phyloP scores from a whole-genome alignment of 1,140 invertebrate species.

The Drosophila nannoptera region DNA sequence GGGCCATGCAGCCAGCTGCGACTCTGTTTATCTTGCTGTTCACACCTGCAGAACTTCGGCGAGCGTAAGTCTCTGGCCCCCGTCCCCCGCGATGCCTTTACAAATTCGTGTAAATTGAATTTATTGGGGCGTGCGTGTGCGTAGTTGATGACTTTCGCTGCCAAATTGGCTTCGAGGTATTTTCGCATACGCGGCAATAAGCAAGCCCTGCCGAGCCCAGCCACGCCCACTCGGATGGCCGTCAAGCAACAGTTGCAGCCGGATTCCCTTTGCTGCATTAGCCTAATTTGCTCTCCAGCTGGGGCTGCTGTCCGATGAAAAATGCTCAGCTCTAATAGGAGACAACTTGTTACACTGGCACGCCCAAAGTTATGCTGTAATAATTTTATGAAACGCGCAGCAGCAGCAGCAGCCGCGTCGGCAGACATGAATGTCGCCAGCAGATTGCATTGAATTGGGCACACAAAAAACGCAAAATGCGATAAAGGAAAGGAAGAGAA shows the following conservation, averaged over 20 bases:
- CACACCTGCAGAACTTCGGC: conserved; percentile 71
- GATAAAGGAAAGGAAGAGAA: neutral
- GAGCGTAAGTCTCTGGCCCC: conserved; percentile 53
- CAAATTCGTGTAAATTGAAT: conserved; percentile 78
- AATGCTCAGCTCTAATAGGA: conserved; percentile 56
- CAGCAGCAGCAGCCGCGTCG: neutral
- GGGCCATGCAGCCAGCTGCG: conserved; percentile 4
- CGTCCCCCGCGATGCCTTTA: conserved; percentile 53
- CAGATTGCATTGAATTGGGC: conserved; percentile 72
- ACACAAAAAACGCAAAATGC: conserved; percentile 25
- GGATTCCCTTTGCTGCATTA: conserved; percentile 45
- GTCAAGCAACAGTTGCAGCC: conserved; percentile 64
- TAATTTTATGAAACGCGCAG: conserved; percentile 60
- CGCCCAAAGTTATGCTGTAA: conserved; percentile 65
- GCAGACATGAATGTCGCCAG: conserved; percentile 22
- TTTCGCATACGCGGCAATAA: conserved; percentile 43
- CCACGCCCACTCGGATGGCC: conserved; percentile 10
- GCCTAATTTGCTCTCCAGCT: conserved; percentile 65
- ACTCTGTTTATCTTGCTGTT: conserved; percentile 71
- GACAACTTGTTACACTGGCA: conserved; percentile 61
- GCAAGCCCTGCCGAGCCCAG: conserved; percentile 39
- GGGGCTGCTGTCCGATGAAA: conserved; percentile 53
- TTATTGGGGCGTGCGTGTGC: conserved; percentile 74
- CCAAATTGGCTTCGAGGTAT: conserved; percentile 66
- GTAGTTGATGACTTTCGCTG: conserved; percentile 70